Base-by-base conservation (phyloP, 1,140 invertebrate genomes). In the Mactra quadrangularis region DNA sequence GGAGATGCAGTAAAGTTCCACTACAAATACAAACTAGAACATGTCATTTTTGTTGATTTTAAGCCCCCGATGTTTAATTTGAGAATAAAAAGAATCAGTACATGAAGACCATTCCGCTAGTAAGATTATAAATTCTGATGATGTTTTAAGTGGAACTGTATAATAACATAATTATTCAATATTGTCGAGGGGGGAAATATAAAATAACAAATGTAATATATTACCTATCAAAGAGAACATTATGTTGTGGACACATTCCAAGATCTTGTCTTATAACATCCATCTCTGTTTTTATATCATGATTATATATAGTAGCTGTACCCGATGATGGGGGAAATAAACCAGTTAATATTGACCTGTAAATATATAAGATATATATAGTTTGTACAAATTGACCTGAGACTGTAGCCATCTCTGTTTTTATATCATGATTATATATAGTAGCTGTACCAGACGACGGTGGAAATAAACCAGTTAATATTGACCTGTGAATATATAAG, bases 391-490 rank as follows among this genome's bases (percentile, higher is more conserved):
- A n/a, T n/a, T n/a, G n/a, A n/a, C n/a, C n/a, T n/a, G n/a, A n/a
- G n/a, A n/a, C n/a, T n/a, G n/a, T n/a, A 27, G n/a, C 92, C 93
- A 95, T 95, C 59, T 95, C 93, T 93, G 86, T 95, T 47, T 93
- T 88, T 72, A 96, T 95, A 86, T 95, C 94, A 76, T 89, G 87
- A 15, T 93, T 94, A 88, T 95, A 94, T 29, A 96, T 92, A n/a
- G 90, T 87, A 4, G 94, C 95, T 25, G 93, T 94, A 31, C 95
- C 95, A 15, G 89, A 89, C 1, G 94, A 94, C 0, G 95, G 94
- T 19, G 95, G 93, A 78, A 94, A 95, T 25, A 96, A 87, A 7
- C 95, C 95, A 95, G 95, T 97, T 96, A 85, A 95, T 95, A 59
- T 94, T 11, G 94, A 90, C 90, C 89, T 91, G 59, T 4, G 41